phyloP scores from a whole-genome alignment of 1,140 invertebrate species.

The Heliconius eleuchia region DNA sequence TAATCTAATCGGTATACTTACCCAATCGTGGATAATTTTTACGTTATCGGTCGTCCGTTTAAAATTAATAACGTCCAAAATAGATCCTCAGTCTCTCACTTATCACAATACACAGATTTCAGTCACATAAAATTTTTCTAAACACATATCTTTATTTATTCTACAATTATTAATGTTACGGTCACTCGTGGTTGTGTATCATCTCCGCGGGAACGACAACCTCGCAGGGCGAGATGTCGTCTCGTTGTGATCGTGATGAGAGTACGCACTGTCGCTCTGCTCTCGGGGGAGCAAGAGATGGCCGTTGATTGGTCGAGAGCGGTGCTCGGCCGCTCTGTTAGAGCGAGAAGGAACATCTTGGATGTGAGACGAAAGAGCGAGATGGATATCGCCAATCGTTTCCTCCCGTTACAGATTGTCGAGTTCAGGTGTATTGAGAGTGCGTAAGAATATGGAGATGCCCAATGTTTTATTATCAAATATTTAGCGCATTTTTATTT shows the following conservation, averaged over 20 bases:
- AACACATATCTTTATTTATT: conserved; percentile 47
- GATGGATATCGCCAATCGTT: conserved; percentile 66
- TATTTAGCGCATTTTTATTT: conserved; percentile 31
- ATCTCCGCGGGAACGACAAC: conserved; percentile 74
- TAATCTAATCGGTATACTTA: conserved; percentile 80
- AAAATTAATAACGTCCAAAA: conserved; percentile 60
- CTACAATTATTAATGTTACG: conserved; percentile 25
- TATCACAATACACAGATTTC: conserved; percentile 69
- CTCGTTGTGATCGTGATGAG: conserved; percentile 78
- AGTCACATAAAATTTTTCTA: conserved; percentile 54
- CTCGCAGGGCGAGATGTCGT: conserved; percentile 77
- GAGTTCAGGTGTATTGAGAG: conserved; percentile 73
- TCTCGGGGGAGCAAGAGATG: conserved; percentile 80
- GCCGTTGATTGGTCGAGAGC: conserved; percentile 77
- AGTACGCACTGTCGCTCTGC: conserved; percentile 80
- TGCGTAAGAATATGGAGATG: conserved; percentile 75
- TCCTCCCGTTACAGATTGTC: conserved; percentile 71
- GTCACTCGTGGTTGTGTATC: conserved; percentile 53
- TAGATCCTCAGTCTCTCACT: conserved; percentile 66
- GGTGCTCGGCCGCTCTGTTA: conserved; percentile 63
- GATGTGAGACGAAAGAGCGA: conserved; percentile 58
- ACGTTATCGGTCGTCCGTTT: conserved; percentile 64
- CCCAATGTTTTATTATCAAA: conserved; percentile 54
- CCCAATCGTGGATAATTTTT: conserved; percentile 79
- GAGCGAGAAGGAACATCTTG: conserved; percentile 75